Evolutionary conservation across 2,888 invertebrate species (phyloP).

Genomic region (Sphaeridia pumilis): DNA sequence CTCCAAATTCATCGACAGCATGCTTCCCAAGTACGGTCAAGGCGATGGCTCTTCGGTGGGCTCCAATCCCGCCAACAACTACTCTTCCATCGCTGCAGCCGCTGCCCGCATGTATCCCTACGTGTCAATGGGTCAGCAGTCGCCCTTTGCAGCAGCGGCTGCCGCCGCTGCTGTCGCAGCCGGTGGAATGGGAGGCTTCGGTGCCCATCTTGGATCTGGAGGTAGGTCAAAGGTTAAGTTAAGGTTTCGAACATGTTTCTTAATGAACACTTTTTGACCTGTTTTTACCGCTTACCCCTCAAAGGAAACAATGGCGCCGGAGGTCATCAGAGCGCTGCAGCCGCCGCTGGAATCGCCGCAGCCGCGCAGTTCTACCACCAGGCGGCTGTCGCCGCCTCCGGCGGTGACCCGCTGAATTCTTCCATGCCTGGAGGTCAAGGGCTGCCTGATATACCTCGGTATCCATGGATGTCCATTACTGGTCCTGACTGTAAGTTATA

Average conservation of each 20-base stretch:
- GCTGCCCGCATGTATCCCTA: slow-evolving; percentile 80
- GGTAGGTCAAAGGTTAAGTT: slow-evolving; percentile 31
- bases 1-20: slow-evolving; percentile 96
- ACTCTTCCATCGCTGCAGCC: slow-evolving; percentile 43
- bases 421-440: slow-evolving; percentile 70
- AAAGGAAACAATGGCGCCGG: slow-evolving; percentile 49
- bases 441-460: slow-evolving; percentile 81
- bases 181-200: slow-evolving; percentile 40
- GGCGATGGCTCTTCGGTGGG: slow-evolving; percentile 43
- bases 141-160: slow-evolving; percentile 53
- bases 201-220: slow-evolving; percentile 39
- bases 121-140: slow-evolving; percentile 59
- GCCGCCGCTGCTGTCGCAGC: slow-evolving; percentile 48
- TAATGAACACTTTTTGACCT: no score
- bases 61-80: slow-evolving; percentile 48
- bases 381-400: slow-evolving; percentile 49
- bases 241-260: no score
- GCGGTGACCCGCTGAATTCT: slow-evolving; percentile 47
- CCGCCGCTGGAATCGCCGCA: slow-evolving; percentile 46
- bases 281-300: no score
- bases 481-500: slow-evolving; percentile 48
- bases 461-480: slow-evolving; percentile 95
- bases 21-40: slow-evolving; percentile 86
- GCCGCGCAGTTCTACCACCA: slow-evolving; percentile 86
- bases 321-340: slow-evolving; percentile 30